Conservation (phyloP, 2,113 vertebrate species). For the Silurus glanis region DNA sequence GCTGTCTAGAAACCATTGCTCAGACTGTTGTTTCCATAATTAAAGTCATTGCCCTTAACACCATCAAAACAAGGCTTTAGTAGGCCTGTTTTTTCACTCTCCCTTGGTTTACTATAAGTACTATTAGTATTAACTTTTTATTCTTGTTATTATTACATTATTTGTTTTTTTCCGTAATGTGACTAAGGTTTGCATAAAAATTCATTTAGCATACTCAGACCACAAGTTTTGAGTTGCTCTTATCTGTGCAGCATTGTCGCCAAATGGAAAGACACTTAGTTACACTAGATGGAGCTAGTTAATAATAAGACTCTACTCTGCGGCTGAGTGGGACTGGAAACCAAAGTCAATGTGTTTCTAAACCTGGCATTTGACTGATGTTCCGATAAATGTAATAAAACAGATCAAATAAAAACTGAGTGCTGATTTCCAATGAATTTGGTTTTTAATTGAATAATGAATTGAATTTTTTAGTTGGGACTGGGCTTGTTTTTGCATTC, state of each 20-base stretch:
- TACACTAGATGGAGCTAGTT: slow-evolving; percentile 77
- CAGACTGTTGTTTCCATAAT: background rate
- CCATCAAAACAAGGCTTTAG: background rate
- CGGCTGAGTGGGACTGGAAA: slow-evolving; percentile 1
- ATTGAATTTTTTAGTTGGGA: background rate
- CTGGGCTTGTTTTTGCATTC: background rate
- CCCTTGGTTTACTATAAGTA: background rate
- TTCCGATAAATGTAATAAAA: slow-evolving; percentile 8
- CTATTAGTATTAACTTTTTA: background rate
- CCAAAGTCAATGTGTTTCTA: slow-evolving; percentile 12
- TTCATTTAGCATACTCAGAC: background rate
- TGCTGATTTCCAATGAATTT: background rate
- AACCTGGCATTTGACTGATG: slow-evolving; percentile 5
- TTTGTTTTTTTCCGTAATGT: background rate
- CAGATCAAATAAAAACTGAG: background rate
- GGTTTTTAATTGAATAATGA: background rate
- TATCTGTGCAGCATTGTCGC: background rate
- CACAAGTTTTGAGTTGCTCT: background rate
- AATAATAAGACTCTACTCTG: slow-evolving; percentile 57
- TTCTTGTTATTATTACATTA: background rate
- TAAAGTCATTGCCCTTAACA: background rate
- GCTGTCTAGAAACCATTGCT: background rate
- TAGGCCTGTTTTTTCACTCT: background rate
- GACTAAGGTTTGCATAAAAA: background rate
- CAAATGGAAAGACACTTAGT: slow-evolving; percentile 55